Conservation (phyloP, 2,797 vertebrate species). For the Scolopax rusticola region DNA sequence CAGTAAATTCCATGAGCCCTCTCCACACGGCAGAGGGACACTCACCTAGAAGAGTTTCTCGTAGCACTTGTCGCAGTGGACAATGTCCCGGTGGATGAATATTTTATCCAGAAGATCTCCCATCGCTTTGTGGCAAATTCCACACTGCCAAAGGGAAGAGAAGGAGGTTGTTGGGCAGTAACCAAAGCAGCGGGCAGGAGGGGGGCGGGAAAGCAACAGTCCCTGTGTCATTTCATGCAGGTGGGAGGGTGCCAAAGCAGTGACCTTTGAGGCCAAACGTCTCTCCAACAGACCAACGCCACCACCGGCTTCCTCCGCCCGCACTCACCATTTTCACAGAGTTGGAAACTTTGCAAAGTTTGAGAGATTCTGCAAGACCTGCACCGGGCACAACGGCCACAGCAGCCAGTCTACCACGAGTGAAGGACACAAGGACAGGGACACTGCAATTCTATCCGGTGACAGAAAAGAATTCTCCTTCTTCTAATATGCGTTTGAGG, state of each 20-base stretch:
- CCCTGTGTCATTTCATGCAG: background rate
- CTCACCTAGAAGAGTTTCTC: slow-evolving; percentile 85
- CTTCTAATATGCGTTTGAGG: background rate
- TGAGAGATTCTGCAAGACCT: background rate
- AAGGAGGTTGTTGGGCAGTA: background rate
- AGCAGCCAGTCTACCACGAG: background rate
- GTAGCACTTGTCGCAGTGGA: slow-evolving; percentile 95
- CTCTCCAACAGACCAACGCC: background rate
- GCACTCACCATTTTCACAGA: background rate
- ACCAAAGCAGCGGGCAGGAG: background rate
- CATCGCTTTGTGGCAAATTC: slow-evolving; percentile 89
- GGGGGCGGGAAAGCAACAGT: background rate
- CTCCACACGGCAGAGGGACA: background rate
- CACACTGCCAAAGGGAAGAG: slow-evolving; percentile 84
- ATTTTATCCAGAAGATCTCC: slow-evolving; percentile 91
- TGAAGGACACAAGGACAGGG: background rate
- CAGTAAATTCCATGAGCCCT: background rate
- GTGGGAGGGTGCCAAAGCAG: background rate
- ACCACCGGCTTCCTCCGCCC: background rate
- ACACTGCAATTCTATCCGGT: background rate
- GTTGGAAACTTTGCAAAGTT: background rate
- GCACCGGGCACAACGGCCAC: background rate
- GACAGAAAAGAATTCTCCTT: background rate
- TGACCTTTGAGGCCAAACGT: background rate
- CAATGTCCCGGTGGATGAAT: slow-evolving; percentile 89